phyloP scores from a whole-genome alignment of 2,888 invertebrate genomes.

The Drosophila pullipes region DNA sequence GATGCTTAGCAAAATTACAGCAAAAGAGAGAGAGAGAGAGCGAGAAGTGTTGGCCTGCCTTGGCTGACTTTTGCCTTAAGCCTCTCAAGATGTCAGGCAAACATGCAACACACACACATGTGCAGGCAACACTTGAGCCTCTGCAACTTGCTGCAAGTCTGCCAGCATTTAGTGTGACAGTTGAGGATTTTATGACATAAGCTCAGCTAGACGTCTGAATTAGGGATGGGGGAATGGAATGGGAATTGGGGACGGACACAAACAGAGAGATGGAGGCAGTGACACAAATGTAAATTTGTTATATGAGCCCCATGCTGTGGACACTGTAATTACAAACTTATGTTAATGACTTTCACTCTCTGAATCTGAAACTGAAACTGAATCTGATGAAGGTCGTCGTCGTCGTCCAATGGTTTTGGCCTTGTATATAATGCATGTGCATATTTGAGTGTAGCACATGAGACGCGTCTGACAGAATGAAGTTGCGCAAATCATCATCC shows the following conservation, averaged over 20 bases:
- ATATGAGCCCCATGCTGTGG: slow-evolving; percentile 32
- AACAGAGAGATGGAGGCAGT: not conserved
- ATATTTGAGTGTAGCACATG: slow-evolving; percentile 39
- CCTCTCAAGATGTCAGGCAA: slow-evolving; percentile 29
- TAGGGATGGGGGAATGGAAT: not conserved
- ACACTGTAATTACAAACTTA: slow-evolving; percentile 65
- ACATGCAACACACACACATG: slow-evolving; percentile 1
- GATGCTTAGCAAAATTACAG: slow-evolving; percentile 1
- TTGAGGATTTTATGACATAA: slow-evolving; percentile 28
- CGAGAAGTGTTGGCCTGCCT: slow-evolving; percentile 6
- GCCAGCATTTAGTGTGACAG: slow-evolving; percentile 12
- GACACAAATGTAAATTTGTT: slow-evolving; percentile 23
- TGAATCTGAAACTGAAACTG: not conserved
- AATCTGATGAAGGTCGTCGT: slow-evolving; percentile 64
- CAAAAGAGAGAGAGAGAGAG: not conserved
- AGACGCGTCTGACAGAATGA: slow-evolving; percentile 57
- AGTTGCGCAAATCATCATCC: slow-evolving; percentile 78
- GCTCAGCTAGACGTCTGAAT: slow-evolving; percentile 37
- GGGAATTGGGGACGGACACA: not conserved
- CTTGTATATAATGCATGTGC: slow-evolving; percentile 42
- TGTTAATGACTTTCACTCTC: slow-evolving; percentile 76
- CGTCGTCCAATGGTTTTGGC: slow-evolving; percentile 40
- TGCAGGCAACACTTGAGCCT: slow-evolving; percentile 24
- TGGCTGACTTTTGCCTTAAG: slow-evolving; percentile 22
- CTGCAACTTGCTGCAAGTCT: slow-evolving; percentile 9